Conservation (phyloP, 2,797 vertebrate species). For the Cephalopachus bancanus region DNA sequence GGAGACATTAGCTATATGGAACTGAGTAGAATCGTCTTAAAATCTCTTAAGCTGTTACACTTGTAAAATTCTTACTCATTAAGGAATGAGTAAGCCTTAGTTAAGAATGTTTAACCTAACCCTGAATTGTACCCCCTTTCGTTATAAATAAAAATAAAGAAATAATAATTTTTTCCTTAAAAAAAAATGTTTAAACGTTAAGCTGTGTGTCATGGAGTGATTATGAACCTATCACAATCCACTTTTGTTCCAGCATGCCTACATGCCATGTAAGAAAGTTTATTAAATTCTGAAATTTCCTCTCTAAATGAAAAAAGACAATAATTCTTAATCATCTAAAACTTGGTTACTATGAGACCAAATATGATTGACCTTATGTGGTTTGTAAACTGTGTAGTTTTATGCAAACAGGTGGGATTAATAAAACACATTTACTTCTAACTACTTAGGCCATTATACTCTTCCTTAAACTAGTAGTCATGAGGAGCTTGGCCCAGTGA, state of each 20-base stretch:
- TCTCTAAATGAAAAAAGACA: neutral
- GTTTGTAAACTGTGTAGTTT: constrained; percentile 9
- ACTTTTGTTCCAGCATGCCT: neutral
- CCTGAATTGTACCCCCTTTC: too few relatives aligned
- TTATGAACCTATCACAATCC: neutral
- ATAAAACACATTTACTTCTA: neutral
- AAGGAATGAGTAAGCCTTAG: neutral
- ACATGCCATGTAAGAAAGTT: neutral
- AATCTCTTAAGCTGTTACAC: neutral
- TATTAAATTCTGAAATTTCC: neutral
- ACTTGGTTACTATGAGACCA: neutral
- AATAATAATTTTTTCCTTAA: too few relatives aligned
- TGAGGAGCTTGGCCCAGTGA: neutral
- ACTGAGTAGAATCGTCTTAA: neutral
- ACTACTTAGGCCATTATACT: neutral
- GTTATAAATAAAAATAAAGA: too few relatives aligned
- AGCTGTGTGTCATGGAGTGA: neutral
- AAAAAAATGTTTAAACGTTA: neutral
- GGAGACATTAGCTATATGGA: neutral
- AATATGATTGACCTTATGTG: neutral
- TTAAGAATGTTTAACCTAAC: neutral
- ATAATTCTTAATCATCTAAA: neutral
- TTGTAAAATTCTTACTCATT: neutral
- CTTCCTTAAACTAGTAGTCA: neutral
- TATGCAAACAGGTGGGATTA: neutral